These are phyloP conservation scores for Dexiosoma caninum DNA, from an alignment of 2,888 invertebrate species.

Conservation along the genomic window DNA sequence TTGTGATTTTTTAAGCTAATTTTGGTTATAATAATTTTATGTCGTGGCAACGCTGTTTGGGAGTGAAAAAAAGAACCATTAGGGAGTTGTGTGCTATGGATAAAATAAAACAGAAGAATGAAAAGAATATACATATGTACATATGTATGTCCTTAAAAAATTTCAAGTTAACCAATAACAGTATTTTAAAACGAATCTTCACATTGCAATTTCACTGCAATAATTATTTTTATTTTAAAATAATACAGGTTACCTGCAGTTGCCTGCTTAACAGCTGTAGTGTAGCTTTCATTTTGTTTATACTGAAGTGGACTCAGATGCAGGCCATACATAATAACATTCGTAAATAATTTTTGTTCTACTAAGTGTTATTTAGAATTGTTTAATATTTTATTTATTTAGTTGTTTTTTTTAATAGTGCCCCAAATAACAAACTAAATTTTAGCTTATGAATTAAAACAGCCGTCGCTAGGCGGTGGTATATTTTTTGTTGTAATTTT, in stretches of 20 bases:
- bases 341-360: too few species aligned
- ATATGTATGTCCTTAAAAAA: neutral
- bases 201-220: neutral
- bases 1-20: too few species aligned
- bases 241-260: neutral
- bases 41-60: too few species aligned
- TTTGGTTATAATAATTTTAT: too few species aligned
- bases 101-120: neutral
- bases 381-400: too few species aligned
- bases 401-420: too few species aligned
- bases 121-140: neutral
- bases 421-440: neutral
- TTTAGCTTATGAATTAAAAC: neutral
- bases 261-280: neutral
- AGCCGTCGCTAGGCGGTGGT: conserved; percentile 54
- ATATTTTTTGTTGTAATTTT: neutral
- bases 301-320: too few species aligned
- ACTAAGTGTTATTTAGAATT: too few species aligned
- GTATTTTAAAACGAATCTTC: neutral
- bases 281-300: neutral
- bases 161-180: neutral
- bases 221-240: neutral
- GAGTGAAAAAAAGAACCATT: conserved; percentile 1
- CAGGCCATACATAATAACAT: neutral
- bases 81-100: conserved; percentile 34